Percentiles rank a stretch among this genome's conserved stretches.
Conservation (phyloP, 1,140 invertebrate genomes). For the Bombus difficillimus region DNA sequence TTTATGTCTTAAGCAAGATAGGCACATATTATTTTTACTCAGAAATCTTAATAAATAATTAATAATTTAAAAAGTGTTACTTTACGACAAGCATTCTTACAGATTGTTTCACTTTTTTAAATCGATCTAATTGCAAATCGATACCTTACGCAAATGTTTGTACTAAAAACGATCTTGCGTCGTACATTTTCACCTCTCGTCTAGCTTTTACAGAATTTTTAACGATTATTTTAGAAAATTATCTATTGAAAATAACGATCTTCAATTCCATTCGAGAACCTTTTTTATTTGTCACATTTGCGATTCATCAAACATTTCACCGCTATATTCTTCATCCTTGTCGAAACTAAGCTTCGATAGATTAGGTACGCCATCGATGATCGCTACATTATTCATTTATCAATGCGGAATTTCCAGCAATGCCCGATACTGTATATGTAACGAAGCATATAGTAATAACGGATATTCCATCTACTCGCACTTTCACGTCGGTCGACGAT, state of each 20-base stretch:
- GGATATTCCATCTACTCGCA: neutral
- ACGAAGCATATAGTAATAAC: neutral
- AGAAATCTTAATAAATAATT: too few relatives aligned
- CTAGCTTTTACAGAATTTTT: too few relatives aligned
- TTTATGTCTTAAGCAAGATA: neutral
- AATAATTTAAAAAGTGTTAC: too few relatives aligned
- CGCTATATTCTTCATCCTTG: neutral
- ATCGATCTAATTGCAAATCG: too few relatives aligned
- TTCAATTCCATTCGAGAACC: too few relatives aligned
- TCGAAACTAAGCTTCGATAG: neutral
- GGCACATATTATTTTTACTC: neutral
- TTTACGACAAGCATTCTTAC: too few relatives aligned
- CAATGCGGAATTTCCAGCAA: neutral
- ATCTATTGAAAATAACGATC: neutral
- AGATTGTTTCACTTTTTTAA: too few relatives aligned
- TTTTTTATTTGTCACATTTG: too few relatives aligned
- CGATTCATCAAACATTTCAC: neutral
- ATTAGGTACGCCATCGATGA: conserved; percentile 7
- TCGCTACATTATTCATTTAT: conserved; percentile 38
- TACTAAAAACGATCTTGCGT: neutral
- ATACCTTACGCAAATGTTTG: neutral
- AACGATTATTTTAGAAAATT: neutral
- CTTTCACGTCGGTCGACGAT: neutral
- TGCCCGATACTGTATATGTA: neutral
- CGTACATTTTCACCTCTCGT: neutral